Conservation (phyloP, 1,140 invertebrate species). For the Philopotamus ludificatus region DNA sequence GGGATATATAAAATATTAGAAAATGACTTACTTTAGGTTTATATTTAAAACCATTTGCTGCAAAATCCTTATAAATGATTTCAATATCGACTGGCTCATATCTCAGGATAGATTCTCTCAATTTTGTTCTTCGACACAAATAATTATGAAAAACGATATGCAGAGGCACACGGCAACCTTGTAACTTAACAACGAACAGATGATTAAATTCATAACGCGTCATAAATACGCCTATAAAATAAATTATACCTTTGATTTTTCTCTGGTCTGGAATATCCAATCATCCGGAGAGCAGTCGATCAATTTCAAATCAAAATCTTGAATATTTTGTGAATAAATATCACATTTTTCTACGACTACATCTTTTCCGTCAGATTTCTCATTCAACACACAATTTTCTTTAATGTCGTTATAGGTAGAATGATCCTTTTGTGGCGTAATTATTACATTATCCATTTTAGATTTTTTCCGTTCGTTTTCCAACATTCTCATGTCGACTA, state of each 20-base stretch:
- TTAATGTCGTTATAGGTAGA: not conserved
- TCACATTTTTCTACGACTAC: conserved; percentile 4
- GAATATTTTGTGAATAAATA: conserved; percentile 26
- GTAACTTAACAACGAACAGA: conserved; percentile 48
- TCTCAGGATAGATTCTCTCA: conserved; percentile 54
- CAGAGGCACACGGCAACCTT: conserved; percentile 54
- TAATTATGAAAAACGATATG: conserved; percentile 61
- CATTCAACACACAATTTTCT: not conserved
- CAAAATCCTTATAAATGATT: conserved; percentile 54
- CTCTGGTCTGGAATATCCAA: conserved; percentile 53
- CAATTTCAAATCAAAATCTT: conserved; percentile 43
- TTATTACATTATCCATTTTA: conserved; percentile 9
- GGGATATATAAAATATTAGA: not conserved
- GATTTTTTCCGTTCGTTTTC: conserved; percentile 7
- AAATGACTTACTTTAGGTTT: conserved; percentile 55
- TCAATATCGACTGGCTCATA: conserved; percentile 61
- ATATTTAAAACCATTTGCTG: conserved; percentile 54
- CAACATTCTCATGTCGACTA: conserved; percentile 42
- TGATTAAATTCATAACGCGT: conserved; percentile 1
- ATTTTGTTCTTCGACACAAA: conserved; percentile 48
- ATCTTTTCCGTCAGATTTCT: not conserved
- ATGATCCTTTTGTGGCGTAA: not conserved
- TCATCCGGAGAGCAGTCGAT: conserved; percentile 47
- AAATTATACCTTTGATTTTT: conserved; percentile 54
- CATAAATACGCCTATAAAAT: not conserved